A percentile compares a stretch with the other conserved stretches of the same genome.
These are phyloP conservation scores for Arnoldichthys spilopterus DNA, from an alignment of 2,797 vertebrate genomes.

Conservation along the genomic window DNA sequence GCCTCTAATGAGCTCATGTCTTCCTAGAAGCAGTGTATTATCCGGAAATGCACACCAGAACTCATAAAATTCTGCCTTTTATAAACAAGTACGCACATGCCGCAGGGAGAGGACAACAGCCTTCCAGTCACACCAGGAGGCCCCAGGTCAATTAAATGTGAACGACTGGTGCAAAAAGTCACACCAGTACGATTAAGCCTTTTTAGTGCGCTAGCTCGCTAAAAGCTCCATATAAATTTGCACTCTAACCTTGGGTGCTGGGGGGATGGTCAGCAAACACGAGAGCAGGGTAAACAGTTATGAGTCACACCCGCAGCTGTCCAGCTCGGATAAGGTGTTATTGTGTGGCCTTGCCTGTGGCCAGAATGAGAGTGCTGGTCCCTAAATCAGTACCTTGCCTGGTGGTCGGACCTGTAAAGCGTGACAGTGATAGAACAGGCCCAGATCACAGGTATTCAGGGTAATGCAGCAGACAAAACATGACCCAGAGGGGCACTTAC, in stretches of 20 bases:
- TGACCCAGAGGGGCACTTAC: neutral
- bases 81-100: slow-evolving; percentile 43
- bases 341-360: slow-evolving; percentile 43
- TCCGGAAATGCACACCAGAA: slow-evolving; percentile 49
- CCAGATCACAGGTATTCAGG: neutral
- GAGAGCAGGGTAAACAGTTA: slow-evolving; percentile 25
- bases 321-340: slow-evolving; percentile 13
- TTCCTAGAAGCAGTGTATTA: slow-evolving; percentile 43
- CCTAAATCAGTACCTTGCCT: slow-evolving; percentile 15
- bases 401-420: neutral
- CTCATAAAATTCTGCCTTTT: slow-evolving; percentile 41
- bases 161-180: slow-evolving; percentile 34
- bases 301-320: slow-evolving; percentile 25
- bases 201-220: slow-evolving; percentile 5
- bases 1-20: slow-evolving; percentile 50
- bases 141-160: slow-evolving; percentile 39
- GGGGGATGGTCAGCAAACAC: slow-evolving; percentile 11
- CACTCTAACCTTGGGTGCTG: slow-evolving; percentile 28
- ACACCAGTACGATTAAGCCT: slow-evolving; percentile 36
- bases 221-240: slow-evolving; percentile 22
- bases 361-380: slow-evolving; percentile 23
- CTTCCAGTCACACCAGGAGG: slow-evolving; percentile 33
- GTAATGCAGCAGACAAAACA: slow-evolving; percentile 2
- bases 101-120: slow-evolving; percentile 42
- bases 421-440: slow-evolving; percentile 14